These are phyloP conservation scores for Leptoteleia sp. DNA, from an alignment of 1,140 invertebrate species.

Conservation along the genomic window DNA sequence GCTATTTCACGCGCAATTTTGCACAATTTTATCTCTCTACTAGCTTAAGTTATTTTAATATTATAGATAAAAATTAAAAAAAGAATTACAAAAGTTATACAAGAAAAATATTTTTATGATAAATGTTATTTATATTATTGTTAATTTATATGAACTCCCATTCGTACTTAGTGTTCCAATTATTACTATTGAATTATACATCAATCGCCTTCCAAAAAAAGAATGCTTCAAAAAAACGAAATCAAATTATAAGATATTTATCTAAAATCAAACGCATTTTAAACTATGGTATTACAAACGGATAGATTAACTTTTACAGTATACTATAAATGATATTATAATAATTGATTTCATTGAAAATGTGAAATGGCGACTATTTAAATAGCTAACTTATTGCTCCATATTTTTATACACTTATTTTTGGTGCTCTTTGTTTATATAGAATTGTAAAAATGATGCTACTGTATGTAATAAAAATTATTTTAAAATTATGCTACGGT, in stretches of 20 bases:
- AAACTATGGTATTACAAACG: too few species aligned
- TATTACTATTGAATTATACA: neutral
- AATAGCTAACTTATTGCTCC: constrained; percentile 6
- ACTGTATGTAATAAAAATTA: too few species aligned
- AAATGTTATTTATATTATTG: neutral
- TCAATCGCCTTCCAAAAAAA: neutral
- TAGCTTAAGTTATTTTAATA: constrained; percentile 11
- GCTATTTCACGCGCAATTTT: constrained; percentile 25
- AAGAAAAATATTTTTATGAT: too few species aligned
- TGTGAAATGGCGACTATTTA: too few species aligned
- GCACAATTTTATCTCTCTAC: constrained; percentile 16
- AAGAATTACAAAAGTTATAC: too few species aligned
- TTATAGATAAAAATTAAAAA: too few species aligned
- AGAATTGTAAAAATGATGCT: neutral
- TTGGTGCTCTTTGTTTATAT: constrained; percentile 7
- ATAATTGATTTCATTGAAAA: too few species aligned
- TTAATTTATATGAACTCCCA: neutral
- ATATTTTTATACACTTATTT: constrained; percentile 23
- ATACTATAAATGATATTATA: neutral
- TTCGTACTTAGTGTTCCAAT: too few species aligned
- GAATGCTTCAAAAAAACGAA: too few species aligned
- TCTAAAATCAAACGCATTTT: too few species aligned
- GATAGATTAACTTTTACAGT: neutral
- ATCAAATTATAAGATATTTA: too few species aligned
- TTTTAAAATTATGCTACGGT: too few species aligned